Evolutionary conservation across 2,888 invertebrate genomes (phyloP), one percentile per base, ranked within the genome.

Genomic region (Orthosia incerta): DNA sequence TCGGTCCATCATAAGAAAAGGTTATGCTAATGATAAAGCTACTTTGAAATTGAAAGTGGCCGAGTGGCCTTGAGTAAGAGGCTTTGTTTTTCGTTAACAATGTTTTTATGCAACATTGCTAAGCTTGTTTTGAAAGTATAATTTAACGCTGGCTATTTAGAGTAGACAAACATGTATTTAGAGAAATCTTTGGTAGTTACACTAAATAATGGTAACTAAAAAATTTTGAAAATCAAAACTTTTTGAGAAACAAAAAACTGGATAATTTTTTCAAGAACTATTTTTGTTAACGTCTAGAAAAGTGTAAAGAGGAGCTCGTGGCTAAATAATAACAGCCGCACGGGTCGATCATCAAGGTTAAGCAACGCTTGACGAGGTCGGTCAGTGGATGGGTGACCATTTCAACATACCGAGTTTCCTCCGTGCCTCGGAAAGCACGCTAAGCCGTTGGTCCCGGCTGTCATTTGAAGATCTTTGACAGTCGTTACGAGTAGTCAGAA

Each of bases 31-130:
- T 86, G 66, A 72, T 74, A 55, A 66, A 75, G 67, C 67, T 77
- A 73, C 80, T 80, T 87, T 83, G 82, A 91, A 88, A 91, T 87
- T 81, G 91, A 92, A 91, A 92, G 91, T 91, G 87, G 85, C 84
- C 83, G 79, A 71, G 63, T 90, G 88, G 86, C 91, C 91, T 92
- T 91, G 91, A 85, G 76, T n/a, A 72, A 83, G 85, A 82, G 76
- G 79, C 78, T 89, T 89, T 90, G 85, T 89, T 88, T 88, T 88
- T 84, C 50, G 26, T 75, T 61, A 66, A 74, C 70, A 86, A 74
- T 80, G 56, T 80, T 74, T 74, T 74, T 39, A 23, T 60, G 59
- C 20, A 66, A 63, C 51, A 39, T 50, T 75, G 59, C 53, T 69
- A 31, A 59, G 26, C 23, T 75, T 45, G 56, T 73, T 84, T 81